phyloP scores from a whole-genome alignment of 2,113 vertebrate species.

The Gymnogyps californianus region DNA sequence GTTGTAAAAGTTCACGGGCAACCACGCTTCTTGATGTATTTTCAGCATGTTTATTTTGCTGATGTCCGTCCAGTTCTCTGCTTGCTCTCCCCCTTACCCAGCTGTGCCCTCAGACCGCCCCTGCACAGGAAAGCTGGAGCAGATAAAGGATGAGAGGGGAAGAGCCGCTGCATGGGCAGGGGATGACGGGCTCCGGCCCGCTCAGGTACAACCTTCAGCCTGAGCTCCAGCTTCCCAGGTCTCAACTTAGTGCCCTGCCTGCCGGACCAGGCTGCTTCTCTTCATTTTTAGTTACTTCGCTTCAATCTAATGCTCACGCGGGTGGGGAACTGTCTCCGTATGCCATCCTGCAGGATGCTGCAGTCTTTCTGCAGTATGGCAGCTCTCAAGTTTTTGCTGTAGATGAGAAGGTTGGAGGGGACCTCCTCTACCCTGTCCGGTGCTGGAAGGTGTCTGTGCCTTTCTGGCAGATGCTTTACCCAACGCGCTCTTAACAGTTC shows the following conservation, averaged over 20 bases:
- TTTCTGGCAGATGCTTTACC: neutral
- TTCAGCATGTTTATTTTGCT: neutral
- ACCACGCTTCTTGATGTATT: neutral
- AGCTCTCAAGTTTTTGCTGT: neutral
- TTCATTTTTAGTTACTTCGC: accelerated
- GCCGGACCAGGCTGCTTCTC: neutral
- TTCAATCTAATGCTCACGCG: accelerated
- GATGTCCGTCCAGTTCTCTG: accelerated
- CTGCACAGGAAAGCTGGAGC: neutral
- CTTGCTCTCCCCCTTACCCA: neutral
- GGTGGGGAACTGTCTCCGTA: accelerated
- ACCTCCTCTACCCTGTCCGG: accelerated
- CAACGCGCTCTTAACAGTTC: accelerated
- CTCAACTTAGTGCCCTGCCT: neutral
- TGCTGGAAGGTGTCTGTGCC: neutral
- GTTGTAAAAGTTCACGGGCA: neutral
- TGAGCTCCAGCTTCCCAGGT: neutral
- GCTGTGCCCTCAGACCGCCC: accelerated
- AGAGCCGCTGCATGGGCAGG: neutral
- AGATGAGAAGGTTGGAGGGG: neutral
- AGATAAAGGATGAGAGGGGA: neutral
- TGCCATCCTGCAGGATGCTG: neutral
- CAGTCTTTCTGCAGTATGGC: neutral
- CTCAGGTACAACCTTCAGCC: neutral
- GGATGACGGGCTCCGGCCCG: accelerated